Evolutionary conservation across 37 sponge, comb jelly and placozoan species (phyloP), one percentile per base, ranked within the genome.

Genomic region (Crambe crambe): DNA sequence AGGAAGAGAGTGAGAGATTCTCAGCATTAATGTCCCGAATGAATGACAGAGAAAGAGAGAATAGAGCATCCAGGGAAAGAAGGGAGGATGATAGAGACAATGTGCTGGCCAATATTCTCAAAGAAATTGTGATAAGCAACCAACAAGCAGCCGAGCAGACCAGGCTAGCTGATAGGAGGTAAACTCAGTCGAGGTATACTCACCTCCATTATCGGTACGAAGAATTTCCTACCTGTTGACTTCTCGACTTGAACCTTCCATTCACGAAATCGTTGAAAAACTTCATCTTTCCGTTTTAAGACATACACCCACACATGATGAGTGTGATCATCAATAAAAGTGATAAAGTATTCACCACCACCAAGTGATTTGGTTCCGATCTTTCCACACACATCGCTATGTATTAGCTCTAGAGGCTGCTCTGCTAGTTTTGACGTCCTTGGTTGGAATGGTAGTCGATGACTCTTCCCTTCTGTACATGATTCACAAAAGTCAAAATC

Each of bases 321-420:
- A n/a, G n/a, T n/a, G n/a, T n/a, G n/a, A n/a, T n/a, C n/a, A n/a
- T n/a, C n/a, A n/a, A n/a, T n/a, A n/a, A n/a, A n/a, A n/a, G n/a
- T n/a, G n/a, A n/a, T n/a, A n/a, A n/a, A n/a, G n/a, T n/a, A 76
- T 39, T 85, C 72, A 22, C 72, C 78, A 71, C 85, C 72, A 37
- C 85, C 78, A 37, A 85, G 77, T 30, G 85, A 85, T 39, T 36
- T 38, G 25, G 85, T 70, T 35, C 56, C 68, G 40, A 85, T 77
- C 61, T 76, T 70, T 10, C 85, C 85, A 56, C 85, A 85, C 60
- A 85, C 78, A 70, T 85, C 78, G 40, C 78, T 85, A 66, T 85
- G 85, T 9, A 85, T 56, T 21, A 85, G 72, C 44, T 70, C 78
- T 10, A 85, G 51, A 32, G 85, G 71, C 22, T 76, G 27, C 27